Percentiles rank a stretch among this genome's conserved stretches.
These are phyloP conservation scores for Hepsetus odoe DNA, from an alignment of 2,113 vertebrate species.

Conservation along the genomic window DNA sequence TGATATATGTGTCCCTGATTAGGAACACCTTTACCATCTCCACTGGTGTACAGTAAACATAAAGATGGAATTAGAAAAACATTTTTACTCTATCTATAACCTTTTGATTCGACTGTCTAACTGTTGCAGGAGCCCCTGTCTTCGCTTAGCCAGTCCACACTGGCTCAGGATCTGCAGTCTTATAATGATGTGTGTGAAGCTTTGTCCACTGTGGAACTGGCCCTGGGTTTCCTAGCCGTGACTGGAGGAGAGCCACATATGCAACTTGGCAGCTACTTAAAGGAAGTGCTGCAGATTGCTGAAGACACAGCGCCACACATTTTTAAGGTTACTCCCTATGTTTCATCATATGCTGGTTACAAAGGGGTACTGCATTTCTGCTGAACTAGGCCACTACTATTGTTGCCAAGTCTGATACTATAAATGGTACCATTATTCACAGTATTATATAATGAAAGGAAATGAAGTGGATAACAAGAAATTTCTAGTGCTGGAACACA, in stretches of 20 bases:
- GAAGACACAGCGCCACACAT: slow-evolving; percentile 80
- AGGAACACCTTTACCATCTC: no score
- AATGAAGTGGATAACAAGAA: no score
- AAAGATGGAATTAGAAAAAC: no score
- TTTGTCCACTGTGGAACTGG: slow-evolving; percentile 81
- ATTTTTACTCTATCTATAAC: background rate
- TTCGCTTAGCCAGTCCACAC: slow-evolving; percentile 65
- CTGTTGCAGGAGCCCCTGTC: slow-evolving; percentile 79
- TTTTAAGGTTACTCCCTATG: slow-evolving; percentile 77
- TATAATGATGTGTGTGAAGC: slow-evolving; percentile 93
- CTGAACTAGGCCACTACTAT: no score
- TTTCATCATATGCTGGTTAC: background rate
- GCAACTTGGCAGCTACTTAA: slow-evolving; percentile 80
- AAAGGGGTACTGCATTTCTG: no score
- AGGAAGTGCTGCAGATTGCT: slow-evolving; percentile 84
- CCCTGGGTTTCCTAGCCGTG: slow-evolving; percentile 88
- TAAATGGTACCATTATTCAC: background rate
- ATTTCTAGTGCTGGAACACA: no score
- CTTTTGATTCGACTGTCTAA: background rate
- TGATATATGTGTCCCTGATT: no score
- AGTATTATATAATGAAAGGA: background rate
- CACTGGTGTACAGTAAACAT: background rate
- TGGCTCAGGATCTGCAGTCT: slow-evolving; percentile 84
- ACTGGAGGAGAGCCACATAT: slow-evolving; percentile 79
- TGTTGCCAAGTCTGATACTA: background rate